Evolutionary conservation across 2,888 invertebrate species (phyloP).

Genomic region (Ormyrus labotus): DNA sequence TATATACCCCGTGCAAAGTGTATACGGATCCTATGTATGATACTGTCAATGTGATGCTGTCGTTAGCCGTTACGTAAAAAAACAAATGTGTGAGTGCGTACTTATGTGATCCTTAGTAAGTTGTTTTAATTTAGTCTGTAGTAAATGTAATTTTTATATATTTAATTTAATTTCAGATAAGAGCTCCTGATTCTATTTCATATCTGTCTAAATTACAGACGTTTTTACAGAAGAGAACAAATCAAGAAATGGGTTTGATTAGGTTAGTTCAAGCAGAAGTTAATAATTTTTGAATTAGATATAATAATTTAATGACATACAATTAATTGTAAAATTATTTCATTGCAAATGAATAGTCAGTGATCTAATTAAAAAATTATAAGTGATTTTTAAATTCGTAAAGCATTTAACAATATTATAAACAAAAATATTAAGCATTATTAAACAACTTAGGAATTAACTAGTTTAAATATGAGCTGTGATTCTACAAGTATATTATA

Average conservation of each 20-base stretch:
- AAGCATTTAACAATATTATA: too few species aligned
- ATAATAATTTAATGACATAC: not conserved
- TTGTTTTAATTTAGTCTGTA: not conserved
- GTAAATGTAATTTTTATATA: not conserved
- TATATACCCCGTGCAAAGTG: too few species aligned
- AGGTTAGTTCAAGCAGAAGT: slow-evolving; percentile 64
- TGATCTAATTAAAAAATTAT: too few species aligned
- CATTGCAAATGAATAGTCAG: not conserved
- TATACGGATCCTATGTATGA: too few species aligned
- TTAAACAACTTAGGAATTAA: too few species aligned
- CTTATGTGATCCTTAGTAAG: slow-evolving; percentile 1
- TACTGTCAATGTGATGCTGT: too few species aligned
- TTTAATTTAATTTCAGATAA: not conserved
- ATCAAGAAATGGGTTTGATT: slow-evolving; percentile 63
- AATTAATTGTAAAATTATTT: not conserved
- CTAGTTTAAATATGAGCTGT: too few species aligned
- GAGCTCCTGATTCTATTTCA: not conserved
- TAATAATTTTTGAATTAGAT: not conserved
- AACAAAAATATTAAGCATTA: too few species aligned
- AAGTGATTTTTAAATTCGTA: too few species aligned
- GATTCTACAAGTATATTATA: too few species aligned
- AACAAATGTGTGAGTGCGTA: not conserved
- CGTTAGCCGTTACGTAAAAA: slow-evolving; percentile 5
- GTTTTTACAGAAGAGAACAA: too few species aligned
- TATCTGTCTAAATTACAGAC: not conserved